Base-by-base conservation (phyloP, 2,888 invertebrate species). In the Marronus borbonicus region DNA sequence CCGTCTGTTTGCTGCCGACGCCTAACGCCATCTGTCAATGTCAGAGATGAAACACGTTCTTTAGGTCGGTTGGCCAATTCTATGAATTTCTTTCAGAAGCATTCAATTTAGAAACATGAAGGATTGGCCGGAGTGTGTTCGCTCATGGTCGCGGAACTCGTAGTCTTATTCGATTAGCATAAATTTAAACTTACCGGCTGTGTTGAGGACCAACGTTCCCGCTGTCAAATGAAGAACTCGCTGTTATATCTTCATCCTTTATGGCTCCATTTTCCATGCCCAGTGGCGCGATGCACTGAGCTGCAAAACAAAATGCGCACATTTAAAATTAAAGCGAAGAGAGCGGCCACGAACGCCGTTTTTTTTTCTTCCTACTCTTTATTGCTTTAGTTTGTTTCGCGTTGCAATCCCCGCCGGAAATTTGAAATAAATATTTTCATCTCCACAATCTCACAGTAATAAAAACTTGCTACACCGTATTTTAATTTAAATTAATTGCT, bases 211-310 rank as follows among this genome's bases (percentile, higher is more conserved):
- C 96, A 81, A 96, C 96, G 88, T 94, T 95, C 86, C 93, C 94
- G 85, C 93, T 92, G 90, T 97, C 95, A 90, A 95, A 96, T 84
- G 95, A 94, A 74, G 96, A 96, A 88, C 95, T 96, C 83, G 96
- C 96, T 80, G 92, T 93, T 87, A 97, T 93, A 88, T 95, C 95
- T 84, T 91, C 90, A 90, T 97, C 95, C 84, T 93, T 92, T 86
- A 97, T 96, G 84, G 91, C 91, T 81, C 95, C 94, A 85, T 94
- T 94, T 90, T 96, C 95, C 96, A 97, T 95, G 81, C 97, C 97
- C 87, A 97, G 91, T 76, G 96, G 93, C 82, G 92, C 93, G 86
- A 92, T 93, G 90, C 96, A 96, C 91, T 94, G 93, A 86, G 94
- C 96, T 96, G 92, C 80, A 90, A 91, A 86, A 88, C 82, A 78